Percentiles rank a stretch among this genome's conserved stretches.
phyloP scores from a whole-genome alignment of 23 tunicate species.

The Trididemnum miniatum region DNA sequence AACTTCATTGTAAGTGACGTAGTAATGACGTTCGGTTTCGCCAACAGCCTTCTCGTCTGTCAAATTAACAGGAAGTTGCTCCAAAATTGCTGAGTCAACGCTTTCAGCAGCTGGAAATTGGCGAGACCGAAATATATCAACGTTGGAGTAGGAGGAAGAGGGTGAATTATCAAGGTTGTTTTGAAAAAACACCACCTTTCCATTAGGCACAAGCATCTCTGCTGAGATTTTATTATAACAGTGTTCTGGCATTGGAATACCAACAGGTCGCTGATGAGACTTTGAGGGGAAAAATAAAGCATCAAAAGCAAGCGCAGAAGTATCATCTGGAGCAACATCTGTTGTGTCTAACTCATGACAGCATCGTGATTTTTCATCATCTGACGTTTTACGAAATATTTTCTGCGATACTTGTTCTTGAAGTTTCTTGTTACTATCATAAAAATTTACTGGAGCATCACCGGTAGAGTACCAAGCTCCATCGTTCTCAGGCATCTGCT shows the following conservation, averaged over 20 bases:
- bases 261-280: constrained; percentile 4
- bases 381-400: no score
- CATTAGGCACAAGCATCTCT: background rate
- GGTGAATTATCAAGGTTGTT: constrained; percentile 73
- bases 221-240: background rate
- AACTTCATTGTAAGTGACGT: constrained; percentile 54
- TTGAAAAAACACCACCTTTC: background rate
- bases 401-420: background rate
- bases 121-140: background rate
- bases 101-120: background rate
- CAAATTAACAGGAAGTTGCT: background rate
- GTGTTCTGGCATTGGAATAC: constrained; percentile 67
- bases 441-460: no score
- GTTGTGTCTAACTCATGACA: background rate
- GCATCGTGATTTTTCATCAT: no score
- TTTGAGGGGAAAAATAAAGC: background rate
- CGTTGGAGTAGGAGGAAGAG: constrained; percentile 3
- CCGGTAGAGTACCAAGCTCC: background rate
- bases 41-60: background rate
- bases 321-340: no score
- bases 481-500: background rate
- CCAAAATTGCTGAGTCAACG: background rate
- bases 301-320: background rate
- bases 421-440: no score
- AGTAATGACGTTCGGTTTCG: constrained; percentile 34